Evolutionary conservation across 2,888 invertebrate genomes (phyloP).

Genomic region (Cryptocheilus praepositus): DNA sequence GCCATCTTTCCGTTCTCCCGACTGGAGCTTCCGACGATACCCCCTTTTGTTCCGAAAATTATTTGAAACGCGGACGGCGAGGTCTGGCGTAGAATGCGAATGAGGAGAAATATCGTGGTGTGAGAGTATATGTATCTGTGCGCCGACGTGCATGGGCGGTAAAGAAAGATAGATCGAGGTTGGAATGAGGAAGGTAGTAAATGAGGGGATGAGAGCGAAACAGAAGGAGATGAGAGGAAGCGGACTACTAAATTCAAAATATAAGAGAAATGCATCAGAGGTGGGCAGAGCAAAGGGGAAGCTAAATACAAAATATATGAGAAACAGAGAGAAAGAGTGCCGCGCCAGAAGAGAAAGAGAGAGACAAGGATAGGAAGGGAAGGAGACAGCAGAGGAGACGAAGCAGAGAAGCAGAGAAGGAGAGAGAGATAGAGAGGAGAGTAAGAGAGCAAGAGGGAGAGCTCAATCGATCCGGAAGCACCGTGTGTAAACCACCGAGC

Average conservation of each 20-base stretch:
- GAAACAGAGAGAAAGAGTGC: slow-evolving; percentile 19
- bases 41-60: too few relatives aligned
- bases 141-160: neutral
- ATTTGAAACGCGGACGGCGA: too few relatives aligned
- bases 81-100: neutral
- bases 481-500: slow-evolving; percentile 58
- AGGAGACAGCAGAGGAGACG: slow-evolving; percentile 29
- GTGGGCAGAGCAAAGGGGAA: slow-evolving; percentile 8
- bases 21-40: too few relatives aligned
- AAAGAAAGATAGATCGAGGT: neutral
- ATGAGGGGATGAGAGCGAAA: too few relatives aligned
- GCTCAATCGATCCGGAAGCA: slow-evolving; percentile 58
- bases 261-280: neutral
- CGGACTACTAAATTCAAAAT: neutral
- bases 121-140: neutral
- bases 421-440: neutral
- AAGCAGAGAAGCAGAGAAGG: slow-evolving; percentile 12
- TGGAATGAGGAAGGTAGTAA: neutral
- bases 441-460: slow-evolving; percentile 30
- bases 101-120: neutral
- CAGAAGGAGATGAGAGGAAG: too few relatives aligned
- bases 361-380: neutral
- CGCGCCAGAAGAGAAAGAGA: slow-evolving; percentile 10
- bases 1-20: too few relatives aligned
- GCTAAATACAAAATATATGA: neutral